A percentile compares a stretch with the other conserved stretches of the same genome.
These are phyloP conservation scores for Sandelia bainsii DNA, from an alignment of 2,797 vertebrate species.

Conservation along the genomic window DNA sequence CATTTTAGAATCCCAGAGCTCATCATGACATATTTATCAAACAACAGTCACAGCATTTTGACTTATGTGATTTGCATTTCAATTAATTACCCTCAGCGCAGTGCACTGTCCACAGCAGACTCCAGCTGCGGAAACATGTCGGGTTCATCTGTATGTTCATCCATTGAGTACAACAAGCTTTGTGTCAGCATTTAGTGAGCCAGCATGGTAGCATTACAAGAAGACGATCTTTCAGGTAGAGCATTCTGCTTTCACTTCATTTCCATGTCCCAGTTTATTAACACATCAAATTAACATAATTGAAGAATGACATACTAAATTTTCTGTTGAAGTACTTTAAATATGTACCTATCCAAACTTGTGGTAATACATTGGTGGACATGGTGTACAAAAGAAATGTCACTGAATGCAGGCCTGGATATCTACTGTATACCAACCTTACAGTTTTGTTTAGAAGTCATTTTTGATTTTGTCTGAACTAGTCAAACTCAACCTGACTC, in stretches of 20 bases:
- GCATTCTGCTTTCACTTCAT: background rate
- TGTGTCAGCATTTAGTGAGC: constrained; percentile 16
- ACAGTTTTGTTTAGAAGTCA: background rate
- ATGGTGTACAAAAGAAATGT: background rate
- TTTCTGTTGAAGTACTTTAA: background rate
- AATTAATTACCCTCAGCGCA: constrained; percentile 34
- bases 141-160: constrained; percentile 32
- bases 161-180: constrained; percentile 14
- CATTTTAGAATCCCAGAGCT: constrained; percentile 41
- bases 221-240: background rate
- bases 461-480: background rate
- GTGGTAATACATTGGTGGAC: background rate
- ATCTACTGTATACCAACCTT: background rate
- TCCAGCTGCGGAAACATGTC: constrained; percentile 21
- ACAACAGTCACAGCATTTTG: constrained; percentile 36
- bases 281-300: background rate
- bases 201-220: background rate
- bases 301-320: background rate
- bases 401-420: background rate
- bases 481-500: background rate
- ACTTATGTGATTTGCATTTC: constrained; percentile 45
- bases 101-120: constrained; percentile 31
- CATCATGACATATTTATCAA: constrained; percentile 42
- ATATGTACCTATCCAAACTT: background rate
- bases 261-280: background rate